Evolutionary conservation across 2,888 invertebrate species (phyloP).

Genomic region (Torymus tubicola): DNA sequence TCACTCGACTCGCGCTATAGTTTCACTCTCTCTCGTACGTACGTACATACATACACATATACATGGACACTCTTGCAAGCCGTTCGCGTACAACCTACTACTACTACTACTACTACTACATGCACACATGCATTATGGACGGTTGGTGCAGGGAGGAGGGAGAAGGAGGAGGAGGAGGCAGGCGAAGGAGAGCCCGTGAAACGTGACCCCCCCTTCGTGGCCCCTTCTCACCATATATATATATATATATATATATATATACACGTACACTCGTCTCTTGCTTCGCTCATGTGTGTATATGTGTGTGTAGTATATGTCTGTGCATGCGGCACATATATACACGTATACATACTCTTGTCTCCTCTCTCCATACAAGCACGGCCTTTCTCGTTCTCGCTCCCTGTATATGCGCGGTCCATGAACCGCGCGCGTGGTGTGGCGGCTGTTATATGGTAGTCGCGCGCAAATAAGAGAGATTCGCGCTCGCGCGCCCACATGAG

Average conservation of each 20-base stretch:
- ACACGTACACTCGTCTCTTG: no score
- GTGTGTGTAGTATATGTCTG: no score
- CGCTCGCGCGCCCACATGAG: no score
- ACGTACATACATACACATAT: neutral
- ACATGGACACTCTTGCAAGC: neutral
- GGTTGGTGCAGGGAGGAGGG: neutral
- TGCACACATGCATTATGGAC: neutral
- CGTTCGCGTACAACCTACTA: constrained; percentile 4
- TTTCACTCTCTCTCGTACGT: neutral
- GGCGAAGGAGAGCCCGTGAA: constrained; percentile 37
- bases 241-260: neutral
- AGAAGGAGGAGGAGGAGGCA: no score
- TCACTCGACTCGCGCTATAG: no score
- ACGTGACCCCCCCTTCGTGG: constrained; percentile 44
- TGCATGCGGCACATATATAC: no score
- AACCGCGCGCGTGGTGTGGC: no score
- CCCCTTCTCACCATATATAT: neutral
- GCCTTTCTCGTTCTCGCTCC: neutral
- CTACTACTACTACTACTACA: constrained; percentile 7
- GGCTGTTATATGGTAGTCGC: no score
- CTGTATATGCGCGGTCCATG: constrained; percentile 5
- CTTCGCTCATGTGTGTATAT: no score
- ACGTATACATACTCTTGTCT: no score
- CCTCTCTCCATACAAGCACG: no score
- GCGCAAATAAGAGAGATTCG: no score